Evolutionary conservation across 2,888 invertebrate genomes (phyloP), one percentile per base, ranked within the genome.

Genomic region (Panorpa germanica): DNA sequence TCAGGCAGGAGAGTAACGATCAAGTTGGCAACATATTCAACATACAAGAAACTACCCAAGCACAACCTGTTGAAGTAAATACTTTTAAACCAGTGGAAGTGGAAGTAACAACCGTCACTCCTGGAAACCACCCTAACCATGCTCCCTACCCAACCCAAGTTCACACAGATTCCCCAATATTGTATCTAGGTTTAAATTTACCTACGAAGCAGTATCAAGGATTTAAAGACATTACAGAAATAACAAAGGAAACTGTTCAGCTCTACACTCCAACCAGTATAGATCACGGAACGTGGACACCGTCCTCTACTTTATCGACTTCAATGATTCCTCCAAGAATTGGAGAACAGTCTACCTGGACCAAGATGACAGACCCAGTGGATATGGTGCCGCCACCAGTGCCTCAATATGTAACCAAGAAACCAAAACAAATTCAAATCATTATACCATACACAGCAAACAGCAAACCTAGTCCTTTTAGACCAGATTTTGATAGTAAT

Each of bases 361-460:
- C n/a, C n/a, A n/a, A n/a, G n/a, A n/a, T n/a, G n/a, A 34, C 38
- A 11, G 36, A 38, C 13, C 28, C 35, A 4, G 30, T 34, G n/a
- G 41, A 37, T 10, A 32, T 35, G 17, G 35, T 35, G n/a, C 38
- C 39, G 12, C 39, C 39, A 9, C 37, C 38, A 10, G 25, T 27
- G 2, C 28, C n/a, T n/a, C n/a, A n/a, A n/a, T n/a, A n/a, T n/a
- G 29, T 31, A 22, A 47, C 46, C 2, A 63, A 63, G 41, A 60
- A 61, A 41, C 60, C 65, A 5, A 70, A 72, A 47, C 61, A 73
- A 47, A 65, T 75, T 5, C 82, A 82, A 54, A 76, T 82, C 31
- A 76, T 83, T 31, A 73, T 83, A 34, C 83, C 83, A 0, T 82
- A 82, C 41, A 75, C 73, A 3, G 70, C 67, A 24, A 65, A 62